phyloP scores from a whole-genome alignment of 2,888 invertebrate genomes.

The Limnephilus lunatus region DNA sequence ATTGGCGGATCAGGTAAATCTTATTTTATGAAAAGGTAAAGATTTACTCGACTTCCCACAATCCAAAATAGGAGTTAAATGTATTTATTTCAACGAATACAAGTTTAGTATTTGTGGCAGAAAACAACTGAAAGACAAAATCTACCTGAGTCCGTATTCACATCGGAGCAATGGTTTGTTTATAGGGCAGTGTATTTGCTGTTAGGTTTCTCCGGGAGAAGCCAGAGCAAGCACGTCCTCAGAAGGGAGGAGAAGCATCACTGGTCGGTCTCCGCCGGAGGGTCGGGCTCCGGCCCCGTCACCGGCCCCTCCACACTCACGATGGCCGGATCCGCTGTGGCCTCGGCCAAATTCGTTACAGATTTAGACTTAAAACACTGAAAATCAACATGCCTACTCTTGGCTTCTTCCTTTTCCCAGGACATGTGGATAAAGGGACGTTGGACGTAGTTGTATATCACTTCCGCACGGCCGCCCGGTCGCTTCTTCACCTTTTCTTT shows the following conservation, averaged over 20 bases:
- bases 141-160: background rate
- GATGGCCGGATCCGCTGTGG: constrained; percentile 92
- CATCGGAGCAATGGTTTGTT: background rate
- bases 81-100: background rate
- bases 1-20: background rate
- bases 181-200: background rate
- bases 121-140: background rate
- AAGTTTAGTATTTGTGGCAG: background rate
- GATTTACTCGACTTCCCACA: background rate
- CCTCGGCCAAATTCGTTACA: constrained; percentile 96
- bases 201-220: background rate
- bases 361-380: constrained; percentile 99
- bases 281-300: constrained; percentile 58
- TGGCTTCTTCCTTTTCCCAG: constrained; percentile 99
- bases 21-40: background rate
- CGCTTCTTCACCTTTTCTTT: constrained; percentile 98
- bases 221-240: constrained; percentile 25
- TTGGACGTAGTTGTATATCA: constrained; percentile 99
- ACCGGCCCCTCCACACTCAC: constrained; percentile 78
- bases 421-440: constrained; percentile 99
- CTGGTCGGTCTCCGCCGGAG: constrained; percentile 68
- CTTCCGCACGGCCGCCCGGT: constrained; percentile 96
- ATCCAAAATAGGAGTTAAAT: background rate
- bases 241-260: constrained; percentile 67
- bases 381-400: constrained; percentile 99